A percentile compares a stretch with the other conserved stretches of the same genome.
Evolutionary conservation across 2,113 vertebrate species (phyloP).

Genomic region (Mobula hypostoma): DNA sequence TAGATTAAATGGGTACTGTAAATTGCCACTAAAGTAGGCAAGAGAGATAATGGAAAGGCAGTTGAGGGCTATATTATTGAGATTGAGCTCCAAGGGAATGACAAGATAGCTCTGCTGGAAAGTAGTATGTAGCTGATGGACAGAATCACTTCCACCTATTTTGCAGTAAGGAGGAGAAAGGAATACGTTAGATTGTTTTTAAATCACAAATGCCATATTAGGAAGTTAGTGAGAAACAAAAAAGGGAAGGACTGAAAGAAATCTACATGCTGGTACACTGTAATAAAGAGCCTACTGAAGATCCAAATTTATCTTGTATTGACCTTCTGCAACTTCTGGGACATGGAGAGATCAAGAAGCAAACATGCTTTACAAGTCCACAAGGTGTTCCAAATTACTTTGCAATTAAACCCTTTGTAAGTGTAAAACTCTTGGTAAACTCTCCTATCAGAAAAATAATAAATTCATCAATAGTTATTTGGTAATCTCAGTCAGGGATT

Average conservation of each 20-base stretch:
- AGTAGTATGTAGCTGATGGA: too few species aligned
- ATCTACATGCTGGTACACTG: not conserved
- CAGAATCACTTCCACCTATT: too few species aligned
- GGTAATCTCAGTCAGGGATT: not conserved
- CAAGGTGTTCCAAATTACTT: not conserved
- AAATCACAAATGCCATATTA: not conserved
- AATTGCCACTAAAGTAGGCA: too few species aligned
- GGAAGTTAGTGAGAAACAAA: not conserved
- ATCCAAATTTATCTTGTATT: not conserved
- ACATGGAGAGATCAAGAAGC: not conserved
- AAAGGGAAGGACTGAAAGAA: not conserved
- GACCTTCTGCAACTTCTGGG: not conserved
- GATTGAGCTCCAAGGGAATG: too few species aligned
- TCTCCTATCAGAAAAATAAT: not conserved
- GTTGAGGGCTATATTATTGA: too few species aligned
- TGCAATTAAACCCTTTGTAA: not conserved
- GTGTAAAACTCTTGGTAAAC: not conserved
- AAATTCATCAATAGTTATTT: not conserved
- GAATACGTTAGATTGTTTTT: not conserved
- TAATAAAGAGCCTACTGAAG: not conserved
- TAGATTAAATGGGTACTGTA: too few species aligned
- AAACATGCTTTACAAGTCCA: not conserved
- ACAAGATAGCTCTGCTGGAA: too few species aligned
- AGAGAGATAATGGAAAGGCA: too few species aligned
- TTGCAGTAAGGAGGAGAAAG: not conserved